A percentile compares a stretch with the other conserved stretches of the same genome.
Conservation (phyloP, 2,888 invertebrate genomes). For the Melieria omissa region DNA sequence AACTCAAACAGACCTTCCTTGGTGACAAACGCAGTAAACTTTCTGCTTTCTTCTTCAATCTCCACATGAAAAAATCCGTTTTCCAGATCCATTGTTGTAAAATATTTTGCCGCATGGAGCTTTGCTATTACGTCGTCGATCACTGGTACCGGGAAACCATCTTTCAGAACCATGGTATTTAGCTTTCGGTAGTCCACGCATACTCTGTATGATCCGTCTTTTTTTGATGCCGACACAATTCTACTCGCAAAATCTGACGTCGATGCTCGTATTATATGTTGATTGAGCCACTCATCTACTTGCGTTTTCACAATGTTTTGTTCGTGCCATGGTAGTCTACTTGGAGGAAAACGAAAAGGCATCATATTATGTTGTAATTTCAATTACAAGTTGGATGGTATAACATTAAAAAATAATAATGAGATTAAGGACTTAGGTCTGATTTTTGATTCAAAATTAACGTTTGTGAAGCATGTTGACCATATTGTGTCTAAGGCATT, state of each 20-base stretch:
- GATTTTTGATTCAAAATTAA: too few relatives aligned
- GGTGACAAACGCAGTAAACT: constrained; percentile 34
- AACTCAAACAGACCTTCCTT: constrained; percentile 38
- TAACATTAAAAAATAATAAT: too few relatives aligned
- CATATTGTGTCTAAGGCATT: too few relatives aligned
- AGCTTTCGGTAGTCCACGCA: constrained; percentile 62
- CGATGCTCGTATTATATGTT: too few relatives aligned
- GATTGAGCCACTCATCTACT: constrained; percentile 14
- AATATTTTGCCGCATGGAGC: constrained; percentile 35
- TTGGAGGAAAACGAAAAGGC: too few relatives aligned
- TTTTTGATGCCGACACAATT: too few relatives aligned
- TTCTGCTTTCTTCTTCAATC: constrained; percentile 33
- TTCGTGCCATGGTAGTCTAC: too few relatives aligned
- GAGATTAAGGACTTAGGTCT: too few relatives aligned
- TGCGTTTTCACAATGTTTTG: not conserved
- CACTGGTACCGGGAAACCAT: constrained; percentile 54
- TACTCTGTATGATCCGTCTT: constrained; percentile 15
- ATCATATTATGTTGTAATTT: too few relatives aligned
- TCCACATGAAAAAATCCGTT: constrained; percentile 38
- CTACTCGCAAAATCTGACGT: too few relatives aligned
- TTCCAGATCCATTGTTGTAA: constrained; percentile 39
- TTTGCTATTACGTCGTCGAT: constrained; percentile 37
- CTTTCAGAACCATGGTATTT: constrained; percentile 57
- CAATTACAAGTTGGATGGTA: too few relatives aligned
- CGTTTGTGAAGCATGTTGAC: too few relatives aligned